Conservation (phyloP, 2,113 vertebrate genomes). For the Lepus europaeus region DNA sequence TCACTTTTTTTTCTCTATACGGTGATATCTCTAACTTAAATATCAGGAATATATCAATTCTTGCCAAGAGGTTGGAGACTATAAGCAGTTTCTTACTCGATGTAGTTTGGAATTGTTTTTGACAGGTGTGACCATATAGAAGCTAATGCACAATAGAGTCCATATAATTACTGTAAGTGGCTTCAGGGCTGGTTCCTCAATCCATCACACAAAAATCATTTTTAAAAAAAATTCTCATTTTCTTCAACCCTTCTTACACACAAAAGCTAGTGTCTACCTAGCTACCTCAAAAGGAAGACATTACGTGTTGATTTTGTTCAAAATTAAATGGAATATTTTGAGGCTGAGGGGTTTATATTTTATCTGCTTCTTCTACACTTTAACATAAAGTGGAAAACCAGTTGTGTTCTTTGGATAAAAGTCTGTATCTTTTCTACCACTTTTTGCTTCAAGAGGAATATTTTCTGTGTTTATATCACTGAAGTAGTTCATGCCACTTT, state of each 20-base stretch:
- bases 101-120: not conserved
- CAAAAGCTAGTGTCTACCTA: too few species aligned
- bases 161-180: too few species aligned
- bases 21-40: not conserved
- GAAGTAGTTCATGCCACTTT: constrained; percentile 14
- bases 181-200: too few species aligned
- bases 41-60: not conserved
- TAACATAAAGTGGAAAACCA: not conserved
- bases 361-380: not conserved
- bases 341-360: not conserved
- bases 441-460: not conserved
- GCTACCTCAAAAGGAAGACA: not conserved
- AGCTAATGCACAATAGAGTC: not conserved
- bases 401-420: not conserved
- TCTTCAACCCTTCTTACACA: too few species aligned
- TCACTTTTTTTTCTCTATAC: not conserved
- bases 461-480: not conserved
- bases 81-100: not conserved
- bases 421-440: not conserved
- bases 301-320: not conserved
- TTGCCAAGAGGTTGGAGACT: not conserved
- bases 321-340: constrained; percentile 11
- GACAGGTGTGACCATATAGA: not conserved
- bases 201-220: too few species aligned
- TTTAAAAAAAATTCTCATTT: too few species aligned